Base-by-base conservation (phyloP, 2,113 vertebrate species). In the Himantopus leucocephalus region DNA sequence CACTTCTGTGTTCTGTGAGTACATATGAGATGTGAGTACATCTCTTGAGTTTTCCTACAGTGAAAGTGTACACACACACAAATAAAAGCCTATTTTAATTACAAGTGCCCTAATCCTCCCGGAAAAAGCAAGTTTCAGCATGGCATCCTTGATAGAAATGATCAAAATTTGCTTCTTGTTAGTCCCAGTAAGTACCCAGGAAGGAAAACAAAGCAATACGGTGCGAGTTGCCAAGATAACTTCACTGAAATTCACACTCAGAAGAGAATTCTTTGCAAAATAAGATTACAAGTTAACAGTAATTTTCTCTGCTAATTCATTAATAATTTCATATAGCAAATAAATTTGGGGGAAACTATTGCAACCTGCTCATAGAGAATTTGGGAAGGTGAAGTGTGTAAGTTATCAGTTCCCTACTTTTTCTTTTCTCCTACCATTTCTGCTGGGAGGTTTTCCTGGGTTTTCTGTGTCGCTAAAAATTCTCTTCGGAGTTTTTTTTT, bases 71-170 rank as follows among this genome's bases (percentile, higher is more conserved):
- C n/a, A 76, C 8, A 12, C 12, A 35, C 56, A 91, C 76, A 94
- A 83, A 87, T 12, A 66, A 63, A 95, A 92, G 37, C 47, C 92
- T 74, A 8, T 88, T 92, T 96, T 95, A 94, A 92, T 91, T 83
- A 74, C 32, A 58, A 74, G 29, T 34, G 24, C n/a, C 43, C 37
- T 63, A 34, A 80, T 90, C 23, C 26, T 94, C 67, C 72, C 59
- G 79, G 47, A 58, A 80, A 84, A 94, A 85, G 52, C 88, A 90
- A 92, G 85, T 95, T 96, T 74, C 80, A 75, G 72, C 60, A 56
- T 12, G 60, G 43, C 35, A 89, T 75, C 56, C 85, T 73, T 88
- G 88, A 88, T 12, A 60, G 85, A 94, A 93, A 88, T 58, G 41
- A 88, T 93, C 62, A 85, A 87, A 94, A 79, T 91, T 85, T 1